These are phyloP conservation scores for Rhagonycha lutea DNA, from an alignment of 2,888 invertebrate species.

Conservation along the genomic window DNA sequence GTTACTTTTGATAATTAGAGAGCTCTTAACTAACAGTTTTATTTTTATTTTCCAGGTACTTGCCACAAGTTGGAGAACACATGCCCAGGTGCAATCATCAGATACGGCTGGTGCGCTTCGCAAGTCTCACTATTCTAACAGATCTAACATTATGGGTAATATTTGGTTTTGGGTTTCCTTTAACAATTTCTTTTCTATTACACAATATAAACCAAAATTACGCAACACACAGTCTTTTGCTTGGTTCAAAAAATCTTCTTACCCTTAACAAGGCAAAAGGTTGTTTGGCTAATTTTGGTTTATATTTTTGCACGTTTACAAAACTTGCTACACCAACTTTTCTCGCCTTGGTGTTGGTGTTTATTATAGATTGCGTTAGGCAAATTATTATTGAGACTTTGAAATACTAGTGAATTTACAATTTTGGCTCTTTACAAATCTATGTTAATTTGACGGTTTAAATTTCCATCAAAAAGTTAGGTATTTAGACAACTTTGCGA, in stretches of 20 bases:
- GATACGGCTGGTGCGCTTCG: slow-evolving; percentile 69
- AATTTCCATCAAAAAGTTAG: not conserved
- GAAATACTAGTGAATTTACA: not conserved
- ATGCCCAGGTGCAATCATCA: slow-evolving; percentile 50
- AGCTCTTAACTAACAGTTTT: slow-evolving; percentile 30
- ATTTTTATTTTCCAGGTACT: slow-evolving; percentile 54
- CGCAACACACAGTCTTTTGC: not conserved
- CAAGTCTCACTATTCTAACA: slow-evolving; percentile 77
- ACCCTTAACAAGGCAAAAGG: not conserved
- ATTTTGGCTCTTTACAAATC: not conserved
- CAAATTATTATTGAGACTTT: not conserved
- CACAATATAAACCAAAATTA: not conserved
- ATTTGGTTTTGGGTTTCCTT: slow-evolving; percentile 54
- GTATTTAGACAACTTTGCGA: not conserved
- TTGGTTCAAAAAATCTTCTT: not conserved
- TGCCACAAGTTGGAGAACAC: slow-evolving; percentile 44
- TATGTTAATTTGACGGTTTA: not conserved
- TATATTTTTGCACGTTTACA: not conserved
- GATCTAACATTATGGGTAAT: slow-evolving; percentile 68
- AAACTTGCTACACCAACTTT: not conserved
- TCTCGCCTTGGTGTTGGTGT: not conserved
- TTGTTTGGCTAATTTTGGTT: not conserved
- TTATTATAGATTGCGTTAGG: not conserved
- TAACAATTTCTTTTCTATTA: slow-evolving; percentile 22
- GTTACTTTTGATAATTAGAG: not conserved